These are phyloP conservation scores for Yponomeuta cagnagella DNA, from an alignment of 2,888 invertebrate genomes.

Conservation along the genomic window DNA sequence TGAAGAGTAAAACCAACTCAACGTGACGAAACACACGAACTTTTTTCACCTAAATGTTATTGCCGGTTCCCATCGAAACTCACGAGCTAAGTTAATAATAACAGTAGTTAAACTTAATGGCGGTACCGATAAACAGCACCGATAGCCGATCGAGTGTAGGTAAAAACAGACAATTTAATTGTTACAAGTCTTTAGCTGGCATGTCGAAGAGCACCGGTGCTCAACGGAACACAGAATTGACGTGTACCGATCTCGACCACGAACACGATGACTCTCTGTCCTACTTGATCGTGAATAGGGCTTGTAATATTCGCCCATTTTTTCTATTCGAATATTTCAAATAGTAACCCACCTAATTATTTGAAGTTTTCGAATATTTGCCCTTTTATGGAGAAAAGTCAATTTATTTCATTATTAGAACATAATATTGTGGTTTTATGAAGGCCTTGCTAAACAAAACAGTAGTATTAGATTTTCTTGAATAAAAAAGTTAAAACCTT, in stretches of 20 bases:
- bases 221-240: slow-evolving; percentile 20
- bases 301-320: no score
- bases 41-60: not conserved
- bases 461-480: no score
- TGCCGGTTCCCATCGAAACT: slow-evolving; percentile 19
- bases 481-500: no score
- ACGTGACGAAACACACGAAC: not conserved
- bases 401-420: no score
- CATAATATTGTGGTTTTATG: no score
- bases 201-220: slow-evolving; percentile 21
- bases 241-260: slow-evolving; percentile 15
- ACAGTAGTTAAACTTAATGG: slow-evolving; percentile 39
- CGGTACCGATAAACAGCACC: slow-evolving; percentile 32
- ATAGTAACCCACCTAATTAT: no score
- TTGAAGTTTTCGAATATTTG: no score
- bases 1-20: not conserved
- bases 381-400: no score
- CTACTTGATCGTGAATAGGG: not conserved
- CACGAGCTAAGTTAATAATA: slow-evolving; percentile 41
- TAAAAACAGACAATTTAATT: slow-evolving; percentile 37
- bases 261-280: slow-evolving; percentile 6
- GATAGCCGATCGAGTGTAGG: slow-evolving; percentile 27
- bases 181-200: slow-evolving; percentile 34
- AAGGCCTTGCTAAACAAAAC: no score
- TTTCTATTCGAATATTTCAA: no score